Base-by-base conservation (phyloP, 2,113 vertebrate genomes). In the Sciurus niger region DNA sequence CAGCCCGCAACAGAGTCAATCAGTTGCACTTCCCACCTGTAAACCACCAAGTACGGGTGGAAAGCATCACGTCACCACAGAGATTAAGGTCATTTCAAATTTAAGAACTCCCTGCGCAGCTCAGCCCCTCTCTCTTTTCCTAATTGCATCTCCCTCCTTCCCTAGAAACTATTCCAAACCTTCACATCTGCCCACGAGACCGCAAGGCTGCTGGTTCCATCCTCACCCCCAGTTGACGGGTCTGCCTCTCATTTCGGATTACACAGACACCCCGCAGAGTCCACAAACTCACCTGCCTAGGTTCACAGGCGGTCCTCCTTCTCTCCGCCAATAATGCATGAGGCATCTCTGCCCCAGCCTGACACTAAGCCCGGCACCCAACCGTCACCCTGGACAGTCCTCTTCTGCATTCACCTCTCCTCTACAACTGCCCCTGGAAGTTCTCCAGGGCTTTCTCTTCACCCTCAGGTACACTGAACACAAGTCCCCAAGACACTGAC, bases 121-220 rank as follows among this genome's bases (percentile, higher is more conserved):
- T 89, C 32, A 32, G 77, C 84, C 40, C 46, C 79, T 8, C 85
- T 58, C 91, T 78, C 28, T 65, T 67, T 82, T 78, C 78, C 55
- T 93, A 86, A 85, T 40, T 96, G 83, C 86, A 55, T 85, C 60
- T 53, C 67, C 90, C 32, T 25, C 73, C 40, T 90, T 73, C 76
- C 70, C 70, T 88, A 73, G 83, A 67, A 96, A 91, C 95, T 96
- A 97, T 95, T 97, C 97, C 92, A 91, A 70, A 94, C 46, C 53
- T 93, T 97, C 73, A 85, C 83, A 93, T 89, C 86, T 98, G 92
- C 96, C 94, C 97, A 97, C 28, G 11, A 93, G 82, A 53, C 60
- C 37, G 16, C 28, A 55, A 16, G 37, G 11, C 78, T 16, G 28
- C 60, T 72, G 90, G 89, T 89, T 73, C 73, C 32, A 43, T 67